Evolutionary conservation across 1,140 invertebrate genomes (phyloP).

Genomic region (Teleopsis dalmanni): DNA sequence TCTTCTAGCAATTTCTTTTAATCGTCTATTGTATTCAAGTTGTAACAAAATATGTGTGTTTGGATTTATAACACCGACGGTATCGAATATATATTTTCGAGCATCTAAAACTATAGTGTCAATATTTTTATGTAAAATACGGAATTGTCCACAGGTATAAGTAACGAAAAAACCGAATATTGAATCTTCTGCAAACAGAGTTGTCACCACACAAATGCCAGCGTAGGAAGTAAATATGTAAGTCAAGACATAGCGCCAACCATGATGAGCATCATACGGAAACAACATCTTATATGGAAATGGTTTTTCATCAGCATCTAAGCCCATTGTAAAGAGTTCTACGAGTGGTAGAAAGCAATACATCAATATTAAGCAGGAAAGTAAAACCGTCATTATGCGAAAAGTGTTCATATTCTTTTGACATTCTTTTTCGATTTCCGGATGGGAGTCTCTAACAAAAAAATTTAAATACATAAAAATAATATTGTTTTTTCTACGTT

Average conservation of each 20-base stretch:
- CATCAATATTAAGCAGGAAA: slow-evolving; percentile 33
- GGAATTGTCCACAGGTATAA: slow-evolving; percentile 37
- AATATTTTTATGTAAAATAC: slow-evolving; percentile 27
- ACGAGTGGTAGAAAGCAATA: slow-evolving; percentile 36
- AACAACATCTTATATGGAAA: slow-evolving; percentile 42
- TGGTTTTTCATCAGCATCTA: slow-evolving; percentile 21
- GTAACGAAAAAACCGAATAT: slow-evolving; percentile 38
- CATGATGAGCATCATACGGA: slow-evolving; percentile 27
- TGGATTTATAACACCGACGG: not conserved
- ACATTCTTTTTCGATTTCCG: slow-evolving; percentile 18
- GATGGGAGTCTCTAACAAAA: slow-evolving; percentile 12
- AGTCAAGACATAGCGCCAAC: slow-evolving; percentile 26
- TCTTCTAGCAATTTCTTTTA: slow-evolving; percentile 19
- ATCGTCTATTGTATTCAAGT: not conserved
- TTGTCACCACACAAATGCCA: slow-evolving; percentile 41
- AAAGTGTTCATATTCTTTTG: slow-evolving; percentile 27
- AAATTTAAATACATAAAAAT: too few relatives aligned
- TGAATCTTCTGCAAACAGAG: slow-evolving; percentile 39
- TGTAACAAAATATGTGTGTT: too few relatives aligned
- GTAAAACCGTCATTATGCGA: slow-evolving; percentile 26
- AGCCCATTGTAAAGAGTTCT: slow-evolving; percentile 21
- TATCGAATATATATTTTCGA: not conserved
- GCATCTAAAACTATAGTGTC: slow-evolving; percentile 15
- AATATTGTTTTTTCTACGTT: too few relatives aligned
- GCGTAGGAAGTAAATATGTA: slow-evolving; percentile 38